phyloP scores from a whole-genome alignment of 2,888 invertebrate genomes.

The Mylabris sibirica region DNA sequence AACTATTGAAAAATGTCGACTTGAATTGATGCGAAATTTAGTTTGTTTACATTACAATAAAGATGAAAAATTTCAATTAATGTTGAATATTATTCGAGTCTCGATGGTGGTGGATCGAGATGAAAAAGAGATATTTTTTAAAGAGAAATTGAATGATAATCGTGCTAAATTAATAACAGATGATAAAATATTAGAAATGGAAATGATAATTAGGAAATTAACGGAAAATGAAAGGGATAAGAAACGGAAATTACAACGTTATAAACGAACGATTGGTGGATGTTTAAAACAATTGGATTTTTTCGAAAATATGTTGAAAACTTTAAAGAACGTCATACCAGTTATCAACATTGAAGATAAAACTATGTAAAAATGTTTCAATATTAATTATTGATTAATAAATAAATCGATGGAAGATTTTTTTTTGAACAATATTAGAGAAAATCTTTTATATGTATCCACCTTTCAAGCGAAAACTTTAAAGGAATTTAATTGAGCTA shows the following conservation, averaged over 20 bases:
- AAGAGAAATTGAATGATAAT: slow-evolving; percentile 27
- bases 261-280: background rate
- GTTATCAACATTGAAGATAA: background rate
- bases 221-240: background rate
- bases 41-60: slow-evolving; percentile 26
- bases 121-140: slow-evolving; percentile 42
- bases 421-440: too few species aligned
- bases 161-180: slow-evolving; percentile 40
- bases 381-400: too few species aligned
- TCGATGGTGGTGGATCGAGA: slow-evolving; percentile 26
- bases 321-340: background rate
- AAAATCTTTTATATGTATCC: too few species aligned
- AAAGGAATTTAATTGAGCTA: too few species aligned
- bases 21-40: slow-evolving; percentile 41
- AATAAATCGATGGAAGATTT: too few species aligned
- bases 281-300: background rate
- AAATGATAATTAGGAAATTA: background rate
- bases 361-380: too few species aligned
- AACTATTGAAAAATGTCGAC: slow-evolving; percentile 34
- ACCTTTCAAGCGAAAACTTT: too few species aligned
- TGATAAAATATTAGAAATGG: background rate
- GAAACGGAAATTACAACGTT: background rate
- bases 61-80: slow-evolving; percentile 37
- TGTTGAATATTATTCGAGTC: slow-evolving; percentile 37
- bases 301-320: background rate